Percentiles rank a stretch among this genome's conserved stretches.
phyloP scores from a whole-genome alignment of 1,140 invertebrate genomes.

The Antheraea mylitta region DNA sequence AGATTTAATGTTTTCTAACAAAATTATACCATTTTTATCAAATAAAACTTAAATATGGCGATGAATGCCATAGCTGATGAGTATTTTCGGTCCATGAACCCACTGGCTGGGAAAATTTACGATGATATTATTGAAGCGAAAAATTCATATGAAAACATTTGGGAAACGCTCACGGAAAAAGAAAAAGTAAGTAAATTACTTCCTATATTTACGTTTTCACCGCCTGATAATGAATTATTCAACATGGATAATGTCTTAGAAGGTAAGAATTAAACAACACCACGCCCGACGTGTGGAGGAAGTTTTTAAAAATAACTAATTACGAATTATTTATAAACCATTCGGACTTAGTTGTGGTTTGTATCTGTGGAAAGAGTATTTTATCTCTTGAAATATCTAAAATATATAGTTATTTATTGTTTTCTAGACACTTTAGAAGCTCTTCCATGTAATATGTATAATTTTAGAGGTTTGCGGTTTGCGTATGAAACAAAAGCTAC shows the following conservation, averaged over 20 bases:
- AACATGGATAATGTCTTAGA: not conserved
- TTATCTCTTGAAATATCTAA: too few species aligned
- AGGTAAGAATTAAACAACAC: not conserved
- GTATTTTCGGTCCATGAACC: constrained; percentile 85
- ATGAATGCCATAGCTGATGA: constrained; percentile 79
- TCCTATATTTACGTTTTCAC: constrained; percentile 15
- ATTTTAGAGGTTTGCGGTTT: too few species aligned
- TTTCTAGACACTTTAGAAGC: too few species aligned
- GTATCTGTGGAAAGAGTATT: too few species aligned
- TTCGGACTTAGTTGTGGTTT: too few species aligned
- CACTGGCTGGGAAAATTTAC: constrained; percentile 83
- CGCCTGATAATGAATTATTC: not conserved
- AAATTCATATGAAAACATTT: constrained; percentile 84
- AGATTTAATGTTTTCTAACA: not conserved
- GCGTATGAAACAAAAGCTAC: too few species aligned
- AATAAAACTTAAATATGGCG: constrained; percentile 48
- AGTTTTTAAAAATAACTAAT: not conserved
- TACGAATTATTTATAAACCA: too few species aligned
- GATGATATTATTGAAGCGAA: constrained; percentile 84
- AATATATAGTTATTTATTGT: too few species aligned
- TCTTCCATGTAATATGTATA: too few species aligned
- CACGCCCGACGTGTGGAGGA: not conserved
- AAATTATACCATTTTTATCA: not conserved
- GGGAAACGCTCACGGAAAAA: constrained; percentile 82
- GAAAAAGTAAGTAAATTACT: constrained; percentile 79